These are phyloP conservation scores for Helicoverpa armigera DNA, from an alignment of 1,140 invertebrate species.

Conservation along the genomic window DNA sequence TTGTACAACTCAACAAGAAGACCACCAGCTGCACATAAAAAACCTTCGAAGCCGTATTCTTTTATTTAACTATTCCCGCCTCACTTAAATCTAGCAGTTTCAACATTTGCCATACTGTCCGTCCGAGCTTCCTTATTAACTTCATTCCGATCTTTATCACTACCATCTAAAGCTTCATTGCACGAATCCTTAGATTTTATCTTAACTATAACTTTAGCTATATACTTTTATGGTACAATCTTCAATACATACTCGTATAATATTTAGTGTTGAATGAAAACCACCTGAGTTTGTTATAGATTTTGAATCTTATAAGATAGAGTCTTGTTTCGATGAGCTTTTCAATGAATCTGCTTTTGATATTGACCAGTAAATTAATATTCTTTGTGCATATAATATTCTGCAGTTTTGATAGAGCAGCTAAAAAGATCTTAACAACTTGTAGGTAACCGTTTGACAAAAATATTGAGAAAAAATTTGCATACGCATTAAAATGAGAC, in stretches of 20 bases:
- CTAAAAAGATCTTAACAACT: too few species aligned
- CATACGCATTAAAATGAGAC: too few species aligned
- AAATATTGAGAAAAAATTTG: too few species aligned
- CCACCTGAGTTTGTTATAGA: not conserved
- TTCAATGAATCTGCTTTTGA: too few species aligned
- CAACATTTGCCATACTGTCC: slow-evolving; percentile 20
- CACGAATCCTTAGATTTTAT: slow-evolving; percentile 20
- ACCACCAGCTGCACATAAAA: too few species aligned
- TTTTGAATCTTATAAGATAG: too few species aligned
- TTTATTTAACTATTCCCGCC: slow-evolving; percentile 3
- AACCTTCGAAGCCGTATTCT: not conserved
- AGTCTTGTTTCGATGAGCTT: too few species aligned
- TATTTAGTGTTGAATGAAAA: slow-evolving; percentile 4
- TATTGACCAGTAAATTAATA: too few species aligned
- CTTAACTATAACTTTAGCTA: slow-evolving; percentile 21
- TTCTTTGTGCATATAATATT: too few species aligned
- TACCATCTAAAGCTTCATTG: slow-evolving; percentile 24
- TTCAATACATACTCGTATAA: not conserved
- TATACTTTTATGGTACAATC: slow-evolving; percentile 8
- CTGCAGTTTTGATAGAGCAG: too few species aligned
- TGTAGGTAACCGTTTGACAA: too few species aligned
- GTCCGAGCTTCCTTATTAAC: slow-evolving; percentile 12
- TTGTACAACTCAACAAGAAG: not conserved
- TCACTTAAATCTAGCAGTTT: slow-evolving; percentile 24
- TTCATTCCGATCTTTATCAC: slow-evolving; percentile 22